These are phyloP conservation scores for Sebastes diaconus DNA, from an alignment of 2,797 vertebrate genomes.

Conservation along the genomic window DNA sequence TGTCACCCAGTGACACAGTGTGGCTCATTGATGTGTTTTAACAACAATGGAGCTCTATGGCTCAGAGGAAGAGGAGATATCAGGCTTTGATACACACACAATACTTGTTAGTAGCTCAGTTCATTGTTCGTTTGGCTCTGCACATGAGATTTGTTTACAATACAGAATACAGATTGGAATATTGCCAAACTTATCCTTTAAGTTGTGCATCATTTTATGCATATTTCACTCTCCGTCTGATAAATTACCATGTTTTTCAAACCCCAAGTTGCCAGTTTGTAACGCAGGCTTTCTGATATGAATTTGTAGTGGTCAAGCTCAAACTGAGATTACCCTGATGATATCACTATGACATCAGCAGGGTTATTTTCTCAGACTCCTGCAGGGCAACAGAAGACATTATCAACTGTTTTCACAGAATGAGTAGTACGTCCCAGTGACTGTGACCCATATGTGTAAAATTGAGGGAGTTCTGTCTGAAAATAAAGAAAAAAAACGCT, in stretches of 20 bases:
- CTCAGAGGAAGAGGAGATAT: not conserved
- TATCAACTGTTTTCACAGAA: not conserved
- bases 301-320: no score
- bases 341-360: no score
- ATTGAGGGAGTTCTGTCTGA: not conserved
- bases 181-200: no score
- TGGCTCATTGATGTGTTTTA: not conserved
- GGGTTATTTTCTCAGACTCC: no score
- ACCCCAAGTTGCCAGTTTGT: no score
- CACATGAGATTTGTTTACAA: not conserved
- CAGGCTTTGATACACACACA: not conserved
- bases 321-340: no score
- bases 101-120: not conserved
- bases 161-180: accelerated
- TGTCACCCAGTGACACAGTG: not conserved
- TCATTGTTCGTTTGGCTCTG: not conserved
- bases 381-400: not conserved
- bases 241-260: no score
- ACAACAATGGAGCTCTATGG: not conserved
- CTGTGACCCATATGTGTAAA: not conserved
- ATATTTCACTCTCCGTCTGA: no score
- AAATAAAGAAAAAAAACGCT: not conserved
- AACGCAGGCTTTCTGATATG: no score
- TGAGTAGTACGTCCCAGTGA: not conserved
- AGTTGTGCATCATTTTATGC: no score